phyloP scores from a whole-genome alignment of 2,888 invertebrate genomes.

The Drosophila fungiperda region DNA sequence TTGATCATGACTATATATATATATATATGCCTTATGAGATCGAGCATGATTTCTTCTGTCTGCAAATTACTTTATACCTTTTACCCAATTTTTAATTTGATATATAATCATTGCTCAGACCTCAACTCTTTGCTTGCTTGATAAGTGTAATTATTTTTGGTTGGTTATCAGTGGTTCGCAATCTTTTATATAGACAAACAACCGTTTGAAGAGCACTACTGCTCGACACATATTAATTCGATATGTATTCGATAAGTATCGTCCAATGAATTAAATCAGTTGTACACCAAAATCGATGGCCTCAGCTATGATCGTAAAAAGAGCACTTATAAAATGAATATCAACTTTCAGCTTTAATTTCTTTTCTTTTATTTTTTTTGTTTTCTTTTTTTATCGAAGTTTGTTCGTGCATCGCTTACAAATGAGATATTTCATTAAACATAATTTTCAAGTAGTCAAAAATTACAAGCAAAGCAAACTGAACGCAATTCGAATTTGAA shows the following conservation, averaged over 20 bases:
- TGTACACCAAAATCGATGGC: neutral
- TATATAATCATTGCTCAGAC: neutral
- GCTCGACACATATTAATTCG: neutral
- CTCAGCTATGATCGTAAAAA: neutral
- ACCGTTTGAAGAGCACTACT: neutral
- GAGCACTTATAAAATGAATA: constrained; percentile 13
- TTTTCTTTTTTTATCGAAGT: constrained; percentile 4
- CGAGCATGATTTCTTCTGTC: no score
- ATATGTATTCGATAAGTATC: neutral
- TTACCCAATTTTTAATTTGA: neutral
- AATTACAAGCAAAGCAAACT: neutral
- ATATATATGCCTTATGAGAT: no score
- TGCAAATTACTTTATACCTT: no score
- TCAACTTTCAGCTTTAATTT: constrained; percentile 4
- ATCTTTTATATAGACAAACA: neutral
- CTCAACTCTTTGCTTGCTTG: neutral
- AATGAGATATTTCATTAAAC: constrained; percentile 42
- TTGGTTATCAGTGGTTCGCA: neutral
- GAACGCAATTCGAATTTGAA: neutral
- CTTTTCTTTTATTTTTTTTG: neutral
- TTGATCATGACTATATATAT: no score
- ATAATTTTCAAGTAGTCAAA: constrained; percentile 53
- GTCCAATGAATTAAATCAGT: neutral
- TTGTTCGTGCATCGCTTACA: constrained; percentile 14
- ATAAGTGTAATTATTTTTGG: neutral